Evolutionary conservation across 2,888 invertebrate genomes (phyloP).

Genomic region (Magallana nippona): DNA sequence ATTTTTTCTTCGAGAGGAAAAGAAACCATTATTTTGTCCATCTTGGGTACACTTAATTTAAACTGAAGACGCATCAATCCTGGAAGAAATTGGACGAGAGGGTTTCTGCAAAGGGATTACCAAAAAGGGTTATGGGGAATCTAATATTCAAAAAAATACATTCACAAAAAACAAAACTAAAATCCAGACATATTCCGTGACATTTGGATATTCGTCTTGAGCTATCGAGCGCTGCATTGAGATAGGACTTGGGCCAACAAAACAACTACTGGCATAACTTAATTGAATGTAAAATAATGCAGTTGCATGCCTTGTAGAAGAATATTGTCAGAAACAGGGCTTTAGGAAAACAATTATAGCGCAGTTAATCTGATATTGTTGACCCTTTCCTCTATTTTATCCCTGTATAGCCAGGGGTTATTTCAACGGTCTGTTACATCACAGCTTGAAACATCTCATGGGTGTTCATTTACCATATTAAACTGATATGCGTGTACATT

Average conservation of each 20-base stretch:
- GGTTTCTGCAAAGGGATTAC: conserved; percentile 36
- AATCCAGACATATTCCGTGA: conserved; percentile 4
- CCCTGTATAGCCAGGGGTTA: not conserved
- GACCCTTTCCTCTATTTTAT: not conserved
- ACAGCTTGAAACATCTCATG: too few relatives aligned
- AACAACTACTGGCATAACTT: not conserved
- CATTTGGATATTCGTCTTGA: conserved; percentile 11
- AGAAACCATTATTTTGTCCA: conserved; percentile 35
- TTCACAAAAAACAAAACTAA: not conserved
- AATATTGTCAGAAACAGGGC: not conserved
- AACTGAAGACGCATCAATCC: conserved; percentile 22
- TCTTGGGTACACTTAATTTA: conserved; percentile 48
- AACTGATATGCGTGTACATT: too few relatives aligned
- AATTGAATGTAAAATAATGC: conserved; percentile 8
- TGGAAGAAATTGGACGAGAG: conserved; percentile 33
- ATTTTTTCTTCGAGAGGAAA: conserved; percentile 40
- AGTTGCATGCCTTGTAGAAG: conserved; percentile 12
- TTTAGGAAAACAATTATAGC: not conserved
- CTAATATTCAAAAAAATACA: not conserved
- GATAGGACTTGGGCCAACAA: not conserved
- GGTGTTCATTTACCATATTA: too few relatives aligned
- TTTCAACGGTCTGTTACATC: not conserved
- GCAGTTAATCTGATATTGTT: not conserved
- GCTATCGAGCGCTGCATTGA: not conserved
- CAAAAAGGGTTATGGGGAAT: conserved; percentile 12